These are phyloP conservation scores for Corythornis cristatus DNA, from an alignment of 2,113 vertebrate species.

Conservation along the genomic window DNA sequence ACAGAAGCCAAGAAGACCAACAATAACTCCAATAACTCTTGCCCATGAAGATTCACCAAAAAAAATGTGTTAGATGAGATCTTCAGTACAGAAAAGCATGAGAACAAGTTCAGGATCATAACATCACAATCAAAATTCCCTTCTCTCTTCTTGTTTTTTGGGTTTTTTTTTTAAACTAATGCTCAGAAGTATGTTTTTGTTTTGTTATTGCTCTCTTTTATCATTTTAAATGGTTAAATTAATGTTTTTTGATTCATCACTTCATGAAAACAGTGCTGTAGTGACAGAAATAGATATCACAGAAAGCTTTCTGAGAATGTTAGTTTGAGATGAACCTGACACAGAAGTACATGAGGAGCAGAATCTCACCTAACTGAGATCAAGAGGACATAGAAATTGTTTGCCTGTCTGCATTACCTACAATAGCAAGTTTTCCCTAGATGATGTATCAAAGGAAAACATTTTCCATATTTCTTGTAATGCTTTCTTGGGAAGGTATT, in stretches of 20 bases:
- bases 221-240: not conserved
- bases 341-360: not conserved
- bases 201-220: not conserved
- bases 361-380: not conserved
- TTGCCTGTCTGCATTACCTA: not conserved
- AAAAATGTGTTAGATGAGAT: not conserved
- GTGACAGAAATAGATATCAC: not conserved
- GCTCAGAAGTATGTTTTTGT: not conserved
- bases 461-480: not conserved
- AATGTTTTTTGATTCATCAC: not conserved
- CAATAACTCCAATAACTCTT: not conserved
- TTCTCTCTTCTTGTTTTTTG: not conserved
- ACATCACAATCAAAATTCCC: not conserved
- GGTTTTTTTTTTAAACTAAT: not conserved
- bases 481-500: not conserved
- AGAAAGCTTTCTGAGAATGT: not conserved
- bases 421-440: not conserved
- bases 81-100: not conserved
- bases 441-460: not conserved
- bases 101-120: not conserved
- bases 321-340: not conserved
- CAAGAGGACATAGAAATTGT: not conserved
- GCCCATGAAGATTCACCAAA: not conserved
- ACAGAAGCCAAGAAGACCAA: not conserved
- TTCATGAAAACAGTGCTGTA: not conserved